Percentiles rank a stretch among this genome's conserved stretches.
phyloP scores from a whole-genome alignment of 2,888 invertebrate genomes.

The Chymomyza procnemis region DNA sequence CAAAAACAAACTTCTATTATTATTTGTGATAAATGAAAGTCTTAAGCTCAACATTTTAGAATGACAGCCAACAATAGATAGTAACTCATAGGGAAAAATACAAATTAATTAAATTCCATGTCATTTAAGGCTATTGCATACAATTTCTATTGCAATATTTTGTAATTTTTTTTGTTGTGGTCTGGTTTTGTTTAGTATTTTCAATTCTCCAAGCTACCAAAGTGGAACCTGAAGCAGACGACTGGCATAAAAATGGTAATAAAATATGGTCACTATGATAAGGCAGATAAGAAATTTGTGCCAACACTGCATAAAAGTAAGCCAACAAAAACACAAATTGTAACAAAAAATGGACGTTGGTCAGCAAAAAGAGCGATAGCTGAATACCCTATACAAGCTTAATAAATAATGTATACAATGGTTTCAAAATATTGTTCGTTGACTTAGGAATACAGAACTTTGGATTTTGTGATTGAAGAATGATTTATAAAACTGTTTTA shows the following conservation, averaged over 20 bases:
- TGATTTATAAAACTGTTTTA: too few relatives aligned
- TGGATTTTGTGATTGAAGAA: too few relatives aligned
- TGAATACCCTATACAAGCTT: too few relatives aligned
- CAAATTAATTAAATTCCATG: constrained; percentile 49
- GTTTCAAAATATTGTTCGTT: too few relatives aligned
- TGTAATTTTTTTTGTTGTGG: not conserved
- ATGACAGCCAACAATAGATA: not conserved
- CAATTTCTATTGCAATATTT: not conserved
- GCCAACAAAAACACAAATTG: constrained; percentile 23
- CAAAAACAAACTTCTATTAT: not conserved
- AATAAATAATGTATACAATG: too few relatives aligned
- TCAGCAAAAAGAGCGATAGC: too few relatives aligned
- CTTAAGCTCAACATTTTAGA: not conserved
- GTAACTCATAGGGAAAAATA: constrained; percentile 3
- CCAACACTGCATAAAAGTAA: constrained; percentile 18
- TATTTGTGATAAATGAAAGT: not conserved
- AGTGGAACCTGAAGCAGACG: constrained; percentile 25
- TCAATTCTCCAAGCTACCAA: constrained; percentile 52
- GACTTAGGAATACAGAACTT: too few relatives aligned
- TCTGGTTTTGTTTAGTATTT: constrained; percentile 14
- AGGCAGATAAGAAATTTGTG: constrained; percentile 55
- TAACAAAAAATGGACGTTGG: too few relatives aligned
- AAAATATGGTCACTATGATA: constrained; percentile 60
- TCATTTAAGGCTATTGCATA: constrained; percentile 27
- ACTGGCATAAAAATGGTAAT: constrained; percentile 29